Evolutionary conservation across 2,888 invertebrate genomes (phyloP).

Genomic region (Pandemis corylana): DNA sequence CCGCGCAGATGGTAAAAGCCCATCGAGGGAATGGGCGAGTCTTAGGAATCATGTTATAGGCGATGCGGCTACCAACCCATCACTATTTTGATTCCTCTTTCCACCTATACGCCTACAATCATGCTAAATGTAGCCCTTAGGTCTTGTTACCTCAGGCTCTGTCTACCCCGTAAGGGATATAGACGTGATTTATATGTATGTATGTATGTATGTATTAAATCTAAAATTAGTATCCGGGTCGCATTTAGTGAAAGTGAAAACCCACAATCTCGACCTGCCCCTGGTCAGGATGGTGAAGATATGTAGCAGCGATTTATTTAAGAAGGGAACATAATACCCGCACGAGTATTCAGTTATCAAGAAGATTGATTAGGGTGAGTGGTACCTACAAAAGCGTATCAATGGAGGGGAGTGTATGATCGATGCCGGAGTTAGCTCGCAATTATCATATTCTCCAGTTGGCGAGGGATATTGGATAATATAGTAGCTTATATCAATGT

Average conservation of each 20-base stretch:
- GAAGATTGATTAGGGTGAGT: slow-evolving; percentile 40
- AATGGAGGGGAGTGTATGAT: slow-evolving; percentile 40
- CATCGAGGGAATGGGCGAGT: too few species aligned
- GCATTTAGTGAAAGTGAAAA: background rate
- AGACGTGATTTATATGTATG: too few species aligned
- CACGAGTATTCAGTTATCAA: slow-evolving; percentile 34
- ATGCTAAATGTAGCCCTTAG: too few species aligned
- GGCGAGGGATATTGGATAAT: slow-evolving; percentile 21
- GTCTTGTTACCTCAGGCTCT: too few species aligned
- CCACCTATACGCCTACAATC: too few species aligned
- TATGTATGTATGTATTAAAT: too few species aligned
- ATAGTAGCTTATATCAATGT: background rate
- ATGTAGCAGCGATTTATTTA: slow-evolving; percentile 26
- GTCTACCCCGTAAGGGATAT: too few species aligned
- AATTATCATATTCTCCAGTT: slow-evolving; percentile 34
- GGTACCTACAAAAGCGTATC: slow-evolving; percentile 38
- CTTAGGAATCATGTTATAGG: too few species aligned
- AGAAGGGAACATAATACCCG: slow-evolving; percentile 35
- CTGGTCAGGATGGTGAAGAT: slow-evolving; percentile 11
- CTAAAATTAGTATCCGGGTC: background rate
- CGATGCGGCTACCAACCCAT: too few species aligned
- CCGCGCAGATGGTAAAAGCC: too few species aligned
- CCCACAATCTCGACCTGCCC: slow-evolving; percentile 3
- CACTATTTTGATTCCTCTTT: too few species aligned
- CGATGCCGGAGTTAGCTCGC: slow-evolving; percentile 38